These are phyloP conservation scores for Odocoileus virginianus DNA, from an alignment of 2,113 vertebrate species.

Conservation along the genomic window DNA sequence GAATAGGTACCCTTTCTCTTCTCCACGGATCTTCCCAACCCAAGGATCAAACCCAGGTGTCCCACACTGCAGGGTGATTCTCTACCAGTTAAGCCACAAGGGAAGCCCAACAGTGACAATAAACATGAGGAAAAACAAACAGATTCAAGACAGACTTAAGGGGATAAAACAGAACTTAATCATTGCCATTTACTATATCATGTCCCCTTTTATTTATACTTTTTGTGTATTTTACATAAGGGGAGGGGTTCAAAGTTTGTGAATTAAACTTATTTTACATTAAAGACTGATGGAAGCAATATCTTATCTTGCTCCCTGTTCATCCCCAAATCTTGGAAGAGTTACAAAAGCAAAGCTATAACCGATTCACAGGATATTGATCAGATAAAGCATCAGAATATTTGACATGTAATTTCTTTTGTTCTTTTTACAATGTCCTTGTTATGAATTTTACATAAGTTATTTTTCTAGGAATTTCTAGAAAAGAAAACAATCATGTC, in stretches of 20 bases:
- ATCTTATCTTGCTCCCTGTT: background rate
- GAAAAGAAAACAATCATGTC: background rate
- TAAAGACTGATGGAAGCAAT: background rate
- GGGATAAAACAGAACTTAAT: background rate
- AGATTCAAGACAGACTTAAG: background rate
- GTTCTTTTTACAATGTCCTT: background rate
- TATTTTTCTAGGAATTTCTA: background rate
- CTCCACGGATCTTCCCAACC: background rate
- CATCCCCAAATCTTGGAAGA: background rate
- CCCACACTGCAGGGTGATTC: background rate
- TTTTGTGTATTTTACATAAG: background rate
- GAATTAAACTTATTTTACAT: background rate
- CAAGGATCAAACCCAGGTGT: background rate
- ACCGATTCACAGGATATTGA: background rate
- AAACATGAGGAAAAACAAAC: background rate
- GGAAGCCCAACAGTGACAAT: background rate
- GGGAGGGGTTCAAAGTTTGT: background rate
- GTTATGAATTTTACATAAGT: background rate
- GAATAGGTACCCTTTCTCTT: background rate
- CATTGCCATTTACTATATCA: background rate
- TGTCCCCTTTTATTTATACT: background rate
- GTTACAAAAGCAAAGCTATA: constrained; percentile 8
- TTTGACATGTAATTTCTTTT: background rate
- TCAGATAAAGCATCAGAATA: background rate
- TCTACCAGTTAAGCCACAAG: background rate